phyloP scores from a whole-genome alignment of 37 sponge, comb jelly and placozoan genomes.

The Crambe crambe region DNA sequence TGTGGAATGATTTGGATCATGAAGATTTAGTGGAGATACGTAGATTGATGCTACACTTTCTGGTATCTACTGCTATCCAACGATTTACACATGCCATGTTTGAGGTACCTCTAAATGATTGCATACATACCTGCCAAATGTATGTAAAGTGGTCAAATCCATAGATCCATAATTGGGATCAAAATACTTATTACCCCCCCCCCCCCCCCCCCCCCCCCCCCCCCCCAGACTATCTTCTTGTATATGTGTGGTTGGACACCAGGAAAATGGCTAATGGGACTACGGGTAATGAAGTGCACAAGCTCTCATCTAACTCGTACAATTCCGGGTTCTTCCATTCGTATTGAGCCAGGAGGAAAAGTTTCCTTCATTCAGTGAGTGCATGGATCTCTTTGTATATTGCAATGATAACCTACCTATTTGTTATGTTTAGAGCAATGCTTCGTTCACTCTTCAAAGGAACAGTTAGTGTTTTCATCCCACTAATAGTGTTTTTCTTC shows the following conservation, averaged over 20 bases:
- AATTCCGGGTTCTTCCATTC: constrained; percentile 32
- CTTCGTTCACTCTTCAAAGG: constrained; percentile 54
- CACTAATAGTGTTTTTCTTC: constrained; percentile 61
- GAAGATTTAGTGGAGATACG: constrained; percentile 19
- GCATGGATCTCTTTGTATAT: background rate
- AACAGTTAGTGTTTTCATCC: constrained; percentile 40
- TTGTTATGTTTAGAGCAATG: constrained; percentile 8
- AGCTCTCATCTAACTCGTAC: constrained; percentile 38
- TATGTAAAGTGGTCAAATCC: too few relatives aligned
- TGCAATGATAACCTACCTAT: background rate
- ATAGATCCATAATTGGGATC: too few relatives aligned
- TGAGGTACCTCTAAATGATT: constrained; percentile 37
- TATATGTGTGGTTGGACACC: constrained; percentile 42
- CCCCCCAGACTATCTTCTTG: background rate
- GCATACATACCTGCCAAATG: background rate
- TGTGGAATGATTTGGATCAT: constrained; percentile 25
- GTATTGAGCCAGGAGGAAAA: constrained; percentile 49
- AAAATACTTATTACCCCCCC: background rate
- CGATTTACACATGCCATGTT: constrained; percentile 23
- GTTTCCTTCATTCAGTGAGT: constrained; percentile 11
- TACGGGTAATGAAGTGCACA: constrained; percentile 33
- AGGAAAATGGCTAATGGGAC: constrained; percentile 65
- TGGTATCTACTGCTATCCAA: constrained; percentile 44
- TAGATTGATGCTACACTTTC: constrained; percentile 26
- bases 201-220: background rate